These are phyloP conservation scores for Sinohyriopsis cumingii DNA, from an alignment of 2,888 invertebrate species.

Conservation along the genomic window DNA sequence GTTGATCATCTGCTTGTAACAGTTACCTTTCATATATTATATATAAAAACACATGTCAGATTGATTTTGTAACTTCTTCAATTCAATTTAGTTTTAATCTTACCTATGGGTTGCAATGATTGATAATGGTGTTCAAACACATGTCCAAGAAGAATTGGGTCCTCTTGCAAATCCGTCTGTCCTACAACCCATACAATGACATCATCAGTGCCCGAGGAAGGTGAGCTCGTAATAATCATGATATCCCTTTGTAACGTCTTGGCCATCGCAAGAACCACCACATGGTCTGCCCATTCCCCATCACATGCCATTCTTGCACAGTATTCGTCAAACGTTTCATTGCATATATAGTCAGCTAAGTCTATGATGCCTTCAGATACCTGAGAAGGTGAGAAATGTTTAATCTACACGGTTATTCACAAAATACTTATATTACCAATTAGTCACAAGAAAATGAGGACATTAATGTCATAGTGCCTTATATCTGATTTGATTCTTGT, in stretches of 20 bases:
- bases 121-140: conserved; percentile 6
- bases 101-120: conserved; percentile 1
- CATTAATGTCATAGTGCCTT: too few species aligned
- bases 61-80: too few species aligned
- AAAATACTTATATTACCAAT: too few species aligned
- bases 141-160: conserved; percentile 1
- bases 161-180: too few species aligned
- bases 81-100: too few species aligned
- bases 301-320: conserved; percentile 3
- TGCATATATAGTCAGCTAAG: neutral
- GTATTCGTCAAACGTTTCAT: neutral
- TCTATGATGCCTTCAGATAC: neutral
- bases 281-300: conserved; percentile 4
- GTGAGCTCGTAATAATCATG: conserved; percentile 5
- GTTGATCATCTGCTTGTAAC: too few species aligned
- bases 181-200: neutral
- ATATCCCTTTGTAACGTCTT: conserved; percentile 4
- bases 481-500: too few species aligned
- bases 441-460: too few species aligned
- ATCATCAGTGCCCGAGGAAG: neutral
- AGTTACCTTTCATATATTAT: too few species aligned
- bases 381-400: neutral
- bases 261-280: conserved; percentile 3
- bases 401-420: too few species aligned
- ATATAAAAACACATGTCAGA: too few species aligned